Evolutionary conservation across 37 sponge, comb jelly and placozoan genomes (phyloP), one percentile per base, ranked within the genome.

Genomic region (Dysidea cf. avara): DNA sequence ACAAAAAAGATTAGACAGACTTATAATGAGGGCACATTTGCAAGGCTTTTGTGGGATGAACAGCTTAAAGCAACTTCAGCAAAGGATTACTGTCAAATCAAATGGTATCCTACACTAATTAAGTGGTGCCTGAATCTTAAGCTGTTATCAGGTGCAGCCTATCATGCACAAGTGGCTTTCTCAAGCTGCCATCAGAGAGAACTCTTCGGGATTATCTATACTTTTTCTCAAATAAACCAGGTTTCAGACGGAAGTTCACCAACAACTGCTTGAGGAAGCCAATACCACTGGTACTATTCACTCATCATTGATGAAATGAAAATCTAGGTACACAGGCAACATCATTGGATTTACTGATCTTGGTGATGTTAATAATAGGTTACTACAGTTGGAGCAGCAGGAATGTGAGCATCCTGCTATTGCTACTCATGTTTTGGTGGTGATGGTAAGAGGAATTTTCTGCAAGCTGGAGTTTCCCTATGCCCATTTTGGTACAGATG

Each of bases 271-370:
- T 6, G 21, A 72, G 17, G 82, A 82, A 53, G 18, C 56, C 3
- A 73, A 73, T 6, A 7, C 24, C 2, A 4, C 56, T 1, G 68
- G 7, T 82, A 73, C 65, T 58, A 64, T 29, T 29, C 61, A 24
- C 17, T 82, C 11, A 6, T 62, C 1, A 26, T 83, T 24, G 83
- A 83, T 61, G 84, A 83, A 69, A 69, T 83, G 71, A 69, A 83
- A 62, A 43, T 74, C 17, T 35, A 71, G 1, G 82, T 81, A 2
- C 71, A 81, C 22, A 51, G 71, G 25, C 71, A 81, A 47, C 43
- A 72, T 35, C 7, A 18, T 57, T 22, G 48, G 43, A 9, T 72
- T 71, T 46, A 18, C 22, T 14, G 28, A 60, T 66, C 66, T 82
- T n/a, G 75, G 82, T 6, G 62, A 66, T 16, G 51, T 82, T 18